These are phyloP conservation scores for Eidolon dupreanum DNA, from an alignment of 2,797 vertebrate genomes.

Conservation along the genomic window DNA sequence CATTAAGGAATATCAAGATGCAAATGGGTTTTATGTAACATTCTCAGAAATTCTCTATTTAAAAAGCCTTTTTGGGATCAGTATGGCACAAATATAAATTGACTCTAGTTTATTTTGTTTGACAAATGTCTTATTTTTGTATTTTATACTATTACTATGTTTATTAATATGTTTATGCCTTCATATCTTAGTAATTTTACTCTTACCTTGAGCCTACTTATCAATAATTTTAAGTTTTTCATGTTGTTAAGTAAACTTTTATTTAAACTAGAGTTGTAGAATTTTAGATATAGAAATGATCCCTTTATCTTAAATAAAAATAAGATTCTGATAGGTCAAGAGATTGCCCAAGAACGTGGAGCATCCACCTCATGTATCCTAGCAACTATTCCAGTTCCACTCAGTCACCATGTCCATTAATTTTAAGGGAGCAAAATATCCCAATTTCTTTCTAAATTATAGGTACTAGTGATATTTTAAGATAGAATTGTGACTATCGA, in stretches of 20 bases:
- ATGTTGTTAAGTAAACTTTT: background rate
- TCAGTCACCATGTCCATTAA: background rate
- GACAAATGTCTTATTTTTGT: background rate
- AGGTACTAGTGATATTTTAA: background rate
- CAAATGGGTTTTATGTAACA: background rate
- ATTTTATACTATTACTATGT: constrained; percentile 1
- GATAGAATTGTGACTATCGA: background rate
- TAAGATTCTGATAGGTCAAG: background rate
- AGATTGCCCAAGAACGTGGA: background rate
- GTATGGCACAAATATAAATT: background rate
- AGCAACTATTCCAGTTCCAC: background rate
- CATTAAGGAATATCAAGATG: background rate
- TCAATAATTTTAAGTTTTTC: background rate
- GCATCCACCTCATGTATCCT: background rate
- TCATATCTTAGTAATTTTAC: background rate
- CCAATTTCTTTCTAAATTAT: background rate
- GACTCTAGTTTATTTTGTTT: background rate
- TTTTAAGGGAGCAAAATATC: background rate
- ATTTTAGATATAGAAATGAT: constrained; percentile 32
- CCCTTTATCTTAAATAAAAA: background rate
- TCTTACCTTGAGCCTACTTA: background rate
- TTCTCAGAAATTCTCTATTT: constrained; percentile 16
- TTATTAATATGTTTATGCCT: background rate
- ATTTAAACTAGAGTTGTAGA: background rate
- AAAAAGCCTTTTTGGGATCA: background rate